phyloP scores from a whole-genome alignment of 2,113 vertebrate species.

The Cervus canadensis region DNA sequence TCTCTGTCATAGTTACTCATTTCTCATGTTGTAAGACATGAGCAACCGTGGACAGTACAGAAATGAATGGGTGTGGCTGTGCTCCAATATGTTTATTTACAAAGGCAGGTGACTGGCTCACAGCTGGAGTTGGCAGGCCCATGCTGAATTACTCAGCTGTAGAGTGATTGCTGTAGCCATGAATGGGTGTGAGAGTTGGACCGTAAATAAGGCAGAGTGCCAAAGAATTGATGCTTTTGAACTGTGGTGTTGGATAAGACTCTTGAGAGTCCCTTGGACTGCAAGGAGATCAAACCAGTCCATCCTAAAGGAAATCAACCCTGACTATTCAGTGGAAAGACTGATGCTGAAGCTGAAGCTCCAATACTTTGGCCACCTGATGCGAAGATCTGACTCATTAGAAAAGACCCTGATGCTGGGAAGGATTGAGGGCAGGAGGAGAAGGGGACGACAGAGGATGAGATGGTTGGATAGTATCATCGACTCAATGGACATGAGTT shows the following conservation, averaged over 20 bases:
- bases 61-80: neutral
- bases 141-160: neutral
- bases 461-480: neutral
- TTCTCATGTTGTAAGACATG: neutral
- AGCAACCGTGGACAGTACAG: neutral
- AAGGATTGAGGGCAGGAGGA: neutral
- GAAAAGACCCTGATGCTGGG: neutral
- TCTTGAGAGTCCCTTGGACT: neutral
- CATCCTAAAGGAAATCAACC: neutral
- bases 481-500: neutral
- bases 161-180: neutral
- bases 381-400: rapidly evolving
- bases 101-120: neutral
- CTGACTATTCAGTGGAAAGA: neutral
- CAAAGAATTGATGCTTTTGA: neutral
- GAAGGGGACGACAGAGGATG: neutral
- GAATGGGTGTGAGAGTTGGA: neutral
- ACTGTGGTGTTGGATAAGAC: neutral
- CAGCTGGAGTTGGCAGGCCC: neutral
- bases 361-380: neutral
- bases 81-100: neutral
- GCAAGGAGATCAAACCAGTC: neutral
- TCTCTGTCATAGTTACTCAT: neutral
- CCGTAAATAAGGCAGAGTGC: neutral
- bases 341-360: neutral